phyloP scores from a whole-genome alignment of 2,888 invertebrate species.

The Trichopoda pennipes region DNA sequence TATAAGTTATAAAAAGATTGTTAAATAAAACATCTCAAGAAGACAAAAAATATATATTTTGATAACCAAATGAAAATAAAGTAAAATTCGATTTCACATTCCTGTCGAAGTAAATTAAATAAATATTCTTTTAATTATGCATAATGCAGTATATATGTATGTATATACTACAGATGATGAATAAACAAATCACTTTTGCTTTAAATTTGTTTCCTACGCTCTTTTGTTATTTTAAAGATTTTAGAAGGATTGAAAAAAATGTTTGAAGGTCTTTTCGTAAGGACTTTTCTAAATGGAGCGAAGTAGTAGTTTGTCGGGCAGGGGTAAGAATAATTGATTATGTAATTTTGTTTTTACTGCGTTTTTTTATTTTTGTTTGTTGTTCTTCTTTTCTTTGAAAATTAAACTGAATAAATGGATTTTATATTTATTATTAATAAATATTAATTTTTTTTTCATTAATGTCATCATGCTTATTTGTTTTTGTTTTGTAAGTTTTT shows the following conservation, averaged over 20 bases:
- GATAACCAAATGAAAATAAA: no score
- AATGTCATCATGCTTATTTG: constrained; percentile 57
- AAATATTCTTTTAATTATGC: no score
- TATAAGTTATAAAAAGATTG: constrained; percentile 6
- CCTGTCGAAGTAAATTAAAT: no score
- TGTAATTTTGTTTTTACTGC: constrained; percentile 59
- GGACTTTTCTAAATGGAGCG: neutral
- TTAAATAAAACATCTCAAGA: no score
- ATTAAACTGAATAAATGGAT: constrained; percentile 68
- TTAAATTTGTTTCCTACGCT: no score
- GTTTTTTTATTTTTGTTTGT: constrained; percentile 59
- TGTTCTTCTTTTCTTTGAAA: constrained; percentile 56
- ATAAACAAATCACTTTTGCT: no score
- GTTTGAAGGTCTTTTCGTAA: neutral
- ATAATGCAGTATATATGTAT: no score
- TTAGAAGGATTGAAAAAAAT: no score
- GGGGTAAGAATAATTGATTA: constrained; percentile 30
- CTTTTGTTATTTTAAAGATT: no score
- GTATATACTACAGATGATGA: no score
- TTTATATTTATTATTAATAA: constrained; percentile 67
- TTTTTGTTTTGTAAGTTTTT: constrained; percentile 39
- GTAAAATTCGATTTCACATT: no score
- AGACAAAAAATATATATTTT: no score
- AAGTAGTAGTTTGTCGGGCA: neutral
- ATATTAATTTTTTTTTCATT: constrained; percentile 57